Evolutionary conservation across 2,888 invertebrate species (phyloP).

Genomic region (Empis stercorea): DNA sequence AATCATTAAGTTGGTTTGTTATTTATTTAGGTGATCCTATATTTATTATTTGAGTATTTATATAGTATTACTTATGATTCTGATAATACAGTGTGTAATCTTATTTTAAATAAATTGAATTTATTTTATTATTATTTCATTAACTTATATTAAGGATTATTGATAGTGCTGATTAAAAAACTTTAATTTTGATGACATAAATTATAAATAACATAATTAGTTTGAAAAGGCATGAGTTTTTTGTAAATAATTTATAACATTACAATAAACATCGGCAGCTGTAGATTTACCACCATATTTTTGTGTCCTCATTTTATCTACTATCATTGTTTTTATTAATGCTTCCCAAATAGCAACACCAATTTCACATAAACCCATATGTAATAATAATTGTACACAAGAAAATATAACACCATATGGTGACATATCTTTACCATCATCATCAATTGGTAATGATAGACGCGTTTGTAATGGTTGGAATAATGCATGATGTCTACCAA

Average conservation of each 20-base stretch:
- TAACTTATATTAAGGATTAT: too few relatives aligned
- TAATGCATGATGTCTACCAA: conserved; percentile 22
- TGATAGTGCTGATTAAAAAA: too few relatives aligned
- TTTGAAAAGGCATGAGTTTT: too few relatives aligned
- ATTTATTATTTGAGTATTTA: too few relatives aligned
- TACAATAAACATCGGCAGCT: conserved; percentile 20
- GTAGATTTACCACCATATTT: conserved; percentile 20
- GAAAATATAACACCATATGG: conserved; percentile 23
- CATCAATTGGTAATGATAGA: conserved; percentile 16
- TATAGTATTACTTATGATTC: too few relatives aligned
- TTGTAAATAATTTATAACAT: conserved; percentile 11
- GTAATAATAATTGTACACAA: conserved; percentile 18
- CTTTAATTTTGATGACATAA: too few relatives aligned
- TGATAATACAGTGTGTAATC: too few relatives aligned
- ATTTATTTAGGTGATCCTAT: too few relatives aligned
- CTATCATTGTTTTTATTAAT: conserved; percentile 19
- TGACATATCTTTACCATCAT: conserved; percentile 17
- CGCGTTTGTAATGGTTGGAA: conserved; percentile 28
- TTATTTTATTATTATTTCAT: too few relatives aligned
- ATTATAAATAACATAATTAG: too few relatives aligned
- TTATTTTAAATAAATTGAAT: too few relatives aligned
- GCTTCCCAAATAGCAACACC: conserved; percentile 15
- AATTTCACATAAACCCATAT: conserved; percentile 17
- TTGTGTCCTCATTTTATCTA: conserved; percentile 17
- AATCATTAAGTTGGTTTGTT: too few relatives aligned